Percentiles rank a stretch among this genome's conserved stretches.
Evolutionary conservation across 2,113 vertebrate genomes (phyloP).

Genomic region (Sylvicapra grimmia): DNA sequence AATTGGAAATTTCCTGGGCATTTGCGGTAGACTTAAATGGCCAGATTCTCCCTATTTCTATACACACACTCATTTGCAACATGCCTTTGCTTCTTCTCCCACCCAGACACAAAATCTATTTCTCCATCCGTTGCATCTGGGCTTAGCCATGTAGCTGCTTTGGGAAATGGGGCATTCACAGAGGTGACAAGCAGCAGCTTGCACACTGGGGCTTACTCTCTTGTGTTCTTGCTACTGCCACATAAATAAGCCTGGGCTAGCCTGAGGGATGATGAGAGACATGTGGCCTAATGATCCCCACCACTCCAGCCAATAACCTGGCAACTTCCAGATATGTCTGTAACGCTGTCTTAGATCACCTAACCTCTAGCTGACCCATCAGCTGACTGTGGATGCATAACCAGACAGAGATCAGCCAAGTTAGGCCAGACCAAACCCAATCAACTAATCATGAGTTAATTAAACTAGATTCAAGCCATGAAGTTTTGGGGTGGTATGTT

Average conservation of each 20-base stretch:
- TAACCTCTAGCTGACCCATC: conserved; percentile 5
- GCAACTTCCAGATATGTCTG: not conserved
- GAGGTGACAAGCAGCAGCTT: not conserved
- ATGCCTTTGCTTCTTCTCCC: not conserved
- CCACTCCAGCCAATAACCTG: not conserved
- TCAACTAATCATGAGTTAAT: not conserved
- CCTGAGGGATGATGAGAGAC: not conserved
- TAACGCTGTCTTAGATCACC: not conserved
- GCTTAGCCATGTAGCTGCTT: not conserved
- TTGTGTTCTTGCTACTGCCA: not conserved
- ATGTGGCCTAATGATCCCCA: not conserved
- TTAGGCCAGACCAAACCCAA: not conserved
- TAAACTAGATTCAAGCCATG: not conserved
- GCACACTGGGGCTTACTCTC: not conserved
- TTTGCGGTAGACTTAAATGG: not conserved
- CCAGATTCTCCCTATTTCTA: not conserved
- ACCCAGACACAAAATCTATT: not conserved
- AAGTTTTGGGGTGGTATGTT: not conserved
- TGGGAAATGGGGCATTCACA: not conserved
- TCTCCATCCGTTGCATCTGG: not conserved
- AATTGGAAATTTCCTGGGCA: not conserved
- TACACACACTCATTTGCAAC: not conserved
- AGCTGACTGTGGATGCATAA: conserved; percentile 8
- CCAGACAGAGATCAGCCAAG: not conserved
- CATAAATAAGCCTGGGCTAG: not conserved